These are phyloP conservation scores for Corydoras maculifer DNA, from an alignment of 2,113 vertebrate species.

Conservation along the genomic window DNA sequence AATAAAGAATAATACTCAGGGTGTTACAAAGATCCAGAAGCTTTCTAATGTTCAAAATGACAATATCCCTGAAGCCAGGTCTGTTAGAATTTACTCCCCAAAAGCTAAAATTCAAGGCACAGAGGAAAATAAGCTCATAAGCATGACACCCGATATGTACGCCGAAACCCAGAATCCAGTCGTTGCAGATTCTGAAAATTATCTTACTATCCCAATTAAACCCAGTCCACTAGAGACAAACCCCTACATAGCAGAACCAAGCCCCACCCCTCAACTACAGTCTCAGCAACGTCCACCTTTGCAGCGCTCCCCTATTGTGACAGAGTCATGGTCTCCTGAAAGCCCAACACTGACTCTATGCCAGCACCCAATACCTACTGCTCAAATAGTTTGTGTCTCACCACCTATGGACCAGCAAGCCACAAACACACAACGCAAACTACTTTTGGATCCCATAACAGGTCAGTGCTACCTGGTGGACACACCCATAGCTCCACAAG, in stretches of 20 bases:
- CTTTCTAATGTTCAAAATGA: conserved; percentile 23
- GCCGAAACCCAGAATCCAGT: conserved; percentile 27
- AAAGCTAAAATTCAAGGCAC: conserved; percentile 48
- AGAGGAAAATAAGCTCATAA: conserved; percentile 17
- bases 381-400: conserved; percentile 69
- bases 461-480: conserved; percentile 95
- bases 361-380: conserved; percentile 51
- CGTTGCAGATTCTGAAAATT: conserved; percentile 74
- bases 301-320: conserved; percentile 50
- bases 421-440: conserved; percentile 79
- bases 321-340: conserved; percentile 53
- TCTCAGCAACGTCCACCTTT: conserved; percentile 35
- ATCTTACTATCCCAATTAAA: conserved; percentile 77
- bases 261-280: conserved; percentile 36
- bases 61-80: conserved; percentile 35
- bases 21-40: conserved; percentile 9
- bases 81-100: conserved; percentile 57
- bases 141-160: conserved; percentile 34
- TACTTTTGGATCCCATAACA: conserved; percentile 86
- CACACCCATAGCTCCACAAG: conserved; percentile 75
- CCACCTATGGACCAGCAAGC: conserved; percentile 52
- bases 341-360: conserved; percentile 60
- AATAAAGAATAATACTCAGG: conserved; percentile 5
- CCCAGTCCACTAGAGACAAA: conserved; percentile 45
- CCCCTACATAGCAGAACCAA: conserved; percentile 27